Conservation (phyloP, 2,888 invertebrate genomes). For the Scaptomyza parva region DNA sequence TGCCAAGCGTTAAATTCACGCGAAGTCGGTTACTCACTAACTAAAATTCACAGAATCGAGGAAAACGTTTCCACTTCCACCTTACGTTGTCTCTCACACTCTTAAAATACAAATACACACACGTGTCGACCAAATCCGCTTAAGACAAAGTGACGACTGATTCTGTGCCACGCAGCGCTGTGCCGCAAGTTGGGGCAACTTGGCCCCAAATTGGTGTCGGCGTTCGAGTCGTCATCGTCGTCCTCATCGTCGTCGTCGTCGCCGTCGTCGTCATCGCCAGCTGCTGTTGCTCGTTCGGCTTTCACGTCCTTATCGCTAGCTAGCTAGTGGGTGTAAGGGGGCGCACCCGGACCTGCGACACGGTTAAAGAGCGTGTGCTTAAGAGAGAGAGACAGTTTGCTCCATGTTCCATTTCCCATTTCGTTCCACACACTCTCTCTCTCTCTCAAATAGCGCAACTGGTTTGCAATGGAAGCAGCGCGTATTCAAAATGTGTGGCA, state of each 20-base stretch:
- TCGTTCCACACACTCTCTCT: too few relatives aligned
- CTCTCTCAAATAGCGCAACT: constrained; percentile 64
- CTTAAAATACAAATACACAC: constrained; percentile 52
- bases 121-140: constrained; percentile 79
- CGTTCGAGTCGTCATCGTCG: constrained; percentile 32
- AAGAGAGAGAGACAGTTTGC: constrained; percentile 24
- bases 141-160: constrained; percentile 82
- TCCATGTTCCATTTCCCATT: constrained; percentile 61
- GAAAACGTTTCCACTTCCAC: constrained; percentile 1
- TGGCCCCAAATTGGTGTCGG: constrained; percentile 55
- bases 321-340: background rate
- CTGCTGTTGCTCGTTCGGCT: constrained; percentile 36
- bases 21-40: constrained; percentile 14
- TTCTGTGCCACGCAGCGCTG: constrained; percentile 63
- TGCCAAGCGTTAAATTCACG: constrained; percentile 67
- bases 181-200: constrained; percentile 66
- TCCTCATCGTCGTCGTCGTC: constrained; percentile 18
- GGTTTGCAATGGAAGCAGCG: constrained; percentile 52
- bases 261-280: constrained; percentile 20
- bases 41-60: constrained; percentile 15
- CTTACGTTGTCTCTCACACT: constrained; percentile 1
- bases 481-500: constrained; percentile 68
- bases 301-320: constrained; percentile 8
- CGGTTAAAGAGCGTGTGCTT: constrained; percentile 53
- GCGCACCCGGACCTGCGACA: constrained; percentile 58